phyloP scores from a whole-genome alignment of 2,888 invertebrate genomes.

The Pseudanteris insignis region DNA sequence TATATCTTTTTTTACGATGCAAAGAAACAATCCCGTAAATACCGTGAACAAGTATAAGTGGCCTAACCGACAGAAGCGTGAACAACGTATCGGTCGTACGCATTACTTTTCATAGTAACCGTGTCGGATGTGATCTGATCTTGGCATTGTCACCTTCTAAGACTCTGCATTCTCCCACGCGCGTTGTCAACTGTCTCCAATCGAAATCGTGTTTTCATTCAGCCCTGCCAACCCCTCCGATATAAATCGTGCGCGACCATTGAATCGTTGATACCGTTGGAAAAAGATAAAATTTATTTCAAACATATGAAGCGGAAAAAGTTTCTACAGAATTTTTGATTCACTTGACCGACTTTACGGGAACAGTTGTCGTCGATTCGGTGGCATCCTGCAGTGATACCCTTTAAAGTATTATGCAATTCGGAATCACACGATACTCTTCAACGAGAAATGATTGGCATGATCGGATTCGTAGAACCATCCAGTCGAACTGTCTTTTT shows the following conservation, averaged over 20 bases:
- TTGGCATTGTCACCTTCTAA: constrained; percentile 49
- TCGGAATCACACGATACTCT: constrained; percentile 18
- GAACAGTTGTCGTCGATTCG: constrained; percentile 48
- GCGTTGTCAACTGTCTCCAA: constrained; percentile 45
- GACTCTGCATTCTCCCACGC: constrained; percentile 60
- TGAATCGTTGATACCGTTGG: constrained; percentile 42
- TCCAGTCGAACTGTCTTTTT: neutral
- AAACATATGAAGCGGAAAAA: constrained; percentile 45
- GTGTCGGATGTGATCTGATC: constrained; percentile 38
- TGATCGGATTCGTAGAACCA: constrained; percentile 26
- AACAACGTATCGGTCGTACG: constrained; percentile 24
- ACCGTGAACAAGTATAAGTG: constrained; percentile 6
- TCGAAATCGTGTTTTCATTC: constrained; percentile 43
- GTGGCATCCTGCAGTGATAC: constrained; percentile 44
- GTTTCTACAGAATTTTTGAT: constrained; percentile 47
- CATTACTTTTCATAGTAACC: constrained; percentile 35
- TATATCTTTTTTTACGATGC: no score
- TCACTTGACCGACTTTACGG: constrained; percentile 58
- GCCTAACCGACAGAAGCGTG: constrained; percentile 12
- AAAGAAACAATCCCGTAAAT: no score
- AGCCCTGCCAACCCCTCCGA: constrained; percentile 32
- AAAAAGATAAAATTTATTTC: constrained; percentile 47
- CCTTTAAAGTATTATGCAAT: constrained; percentile 35
- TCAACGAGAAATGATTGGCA: constrained; percentile 28
- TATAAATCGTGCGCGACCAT: constrained; percentile 41